Evolutionary conservation across 2,113 vertebrate species (phyloP), one percentile per base, ranked within the genome.

Genomic region (Gadus macrocephalus): DNA sequence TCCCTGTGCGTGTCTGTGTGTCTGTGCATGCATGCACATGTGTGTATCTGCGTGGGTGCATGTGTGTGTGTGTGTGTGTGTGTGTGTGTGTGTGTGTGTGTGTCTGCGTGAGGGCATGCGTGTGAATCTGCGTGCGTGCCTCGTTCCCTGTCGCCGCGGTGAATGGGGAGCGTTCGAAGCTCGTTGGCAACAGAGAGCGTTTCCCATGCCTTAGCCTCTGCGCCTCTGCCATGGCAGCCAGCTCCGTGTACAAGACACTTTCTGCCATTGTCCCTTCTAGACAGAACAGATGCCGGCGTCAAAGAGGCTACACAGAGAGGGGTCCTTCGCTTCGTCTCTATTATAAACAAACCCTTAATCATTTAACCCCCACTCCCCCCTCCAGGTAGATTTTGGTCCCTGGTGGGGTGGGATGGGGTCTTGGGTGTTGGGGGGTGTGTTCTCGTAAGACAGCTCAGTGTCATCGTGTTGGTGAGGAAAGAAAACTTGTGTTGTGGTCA

Each of bases 171-270:
- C 92, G 90, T 92, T 92, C 92, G 87, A 93, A 90, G 92, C 92
- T 95, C 86, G 92, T 94, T 96, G 94, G 93, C 95, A 95, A 92
- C 91, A 84, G 91, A 89, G 89, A 93, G 91, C 90, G 94, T 95
- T 95, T 96, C 94, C 94, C 95, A 94, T 92, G 93, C 93, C 86
- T 94, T 95, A 72, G 77, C 31, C 92, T 92, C 91, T 91, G 65
- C 93, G 93, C 93, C 92, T 92, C 90, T 93, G 87, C 22, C 88
- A 92, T 91, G 90, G 92, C 93, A 95, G 92, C 93, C 88, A 89
- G 85, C 91, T 94, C 92, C 94, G 93, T 92, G 89, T 94, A 91
- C 93, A 91, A 92, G 91, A 93, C 90, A 90, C 91, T 93, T 86
- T 89, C 90, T 93, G 92, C 93, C 94, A 92, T 95, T 94, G 93